Evolutionary conservation across 1,140 invertebrate species (phyloP), one percentile per base, ranked within the genome.

Genomic region (Sarcophaga peregrina): DNA sequence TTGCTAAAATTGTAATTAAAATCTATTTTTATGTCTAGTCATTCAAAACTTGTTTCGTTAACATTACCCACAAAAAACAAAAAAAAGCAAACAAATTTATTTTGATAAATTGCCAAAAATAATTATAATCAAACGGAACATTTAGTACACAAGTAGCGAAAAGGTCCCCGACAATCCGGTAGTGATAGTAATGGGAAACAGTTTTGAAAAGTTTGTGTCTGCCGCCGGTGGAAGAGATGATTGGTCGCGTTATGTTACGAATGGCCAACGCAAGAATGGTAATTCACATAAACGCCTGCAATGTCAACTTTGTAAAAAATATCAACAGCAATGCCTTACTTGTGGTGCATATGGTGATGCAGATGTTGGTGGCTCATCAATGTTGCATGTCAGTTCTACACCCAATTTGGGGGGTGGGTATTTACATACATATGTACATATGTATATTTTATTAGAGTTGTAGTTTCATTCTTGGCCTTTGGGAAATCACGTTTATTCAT

Each of bases 331-430:
- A 45, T 9, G 48, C 52, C 73, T 52, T 73, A 76, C 47, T 50
- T 78, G 75, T 37, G 47, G 37, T 52, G 10, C 54, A 82, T 11
- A 20, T 50, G 54, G 47, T 52, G n/a, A 7, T 9, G 15, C 17
- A 52, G 50, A 15, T 25, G 75, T 52, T 20, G 54, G 3, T 82
- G 45, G 25, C n/a, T 72, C 74, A 62, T 3, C 80, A 52, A 47
- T 89, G 78, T 85, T 86, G 72, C 88, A 89, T 83, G 87, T 89
- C 75, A 88, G 83, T 78, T 89, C 88, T 62, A 86, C 88, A 13
- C 88, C 88, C n/a, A 89, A 89, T 84, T 85, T 89, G 46, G 85
- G 86, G 76, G 88, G 88, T 89, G 83, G 80, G 80, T 85, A 82
- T 83, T 17, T 11, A 17, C 13, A 20, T 68, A 0, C 9, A 15